Evolutionary conservation across 2,797 vertebrate species (phyloP), one percentile per base, ranked within the genome.

Genomic region (Holocentrus rufus): DNA sequence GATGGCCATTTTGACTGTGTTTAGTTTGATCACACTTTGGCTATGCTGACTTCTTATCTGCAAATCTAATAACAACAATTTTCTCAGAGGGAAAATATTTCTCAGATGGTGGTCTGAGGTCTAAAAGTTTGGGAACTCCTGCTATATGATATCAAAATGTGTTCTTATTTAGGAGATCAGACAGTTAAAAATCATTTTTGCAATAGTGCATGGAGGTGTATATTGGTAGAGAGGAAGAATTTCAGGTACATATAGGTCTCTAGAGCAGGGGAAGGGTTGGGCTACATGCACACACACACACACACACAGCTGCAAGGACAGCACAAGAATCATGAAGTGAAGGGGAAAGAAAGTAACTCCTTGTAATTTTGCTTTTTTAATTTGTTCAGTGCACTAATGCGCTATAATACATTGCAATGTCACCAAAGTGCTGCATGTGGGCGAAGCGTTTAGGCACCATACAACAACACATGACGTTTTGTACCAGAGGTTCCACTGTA

Each of bases 381-480:
- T 13, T 2, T 13, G 11, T 42, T 42, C 13, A 42, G 7, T 9
- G 25, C 25, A 36, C 34, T 36, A 36, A 13, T 42, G 39, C 13
- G 2, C 13, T 42, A 42, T 2, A 42, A 42, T 11, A 42, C 11
- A 42, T 42, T 42, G 2, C 10, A 42, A 2, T 20, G 49, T 14
- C n/a, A 20, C 25, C 25, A 27, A 27, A 27, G 25, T 27, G 25
- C 25, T 27, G 25, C 7, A 55, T 20, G 17, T 27, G 53, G 20
- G 18, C 20, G 27, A 56, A 8, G 3, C 50, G 9, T 52, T 22
- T 2, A 57, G 66, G 2, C 62, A 67, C 42, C 53, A 47, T 53
- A 74, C 10, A 82, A 36, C 49, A 53, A 72, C 53, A 64, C 4
- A 55, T 58, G 10, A 67, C 69, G 25, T 31, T 50, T 20, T 36